Evolutionary conservation across 53 echinoderm and acorn worm species (phyloP).

Genomic region (Actinopyga echinites): DNA sequence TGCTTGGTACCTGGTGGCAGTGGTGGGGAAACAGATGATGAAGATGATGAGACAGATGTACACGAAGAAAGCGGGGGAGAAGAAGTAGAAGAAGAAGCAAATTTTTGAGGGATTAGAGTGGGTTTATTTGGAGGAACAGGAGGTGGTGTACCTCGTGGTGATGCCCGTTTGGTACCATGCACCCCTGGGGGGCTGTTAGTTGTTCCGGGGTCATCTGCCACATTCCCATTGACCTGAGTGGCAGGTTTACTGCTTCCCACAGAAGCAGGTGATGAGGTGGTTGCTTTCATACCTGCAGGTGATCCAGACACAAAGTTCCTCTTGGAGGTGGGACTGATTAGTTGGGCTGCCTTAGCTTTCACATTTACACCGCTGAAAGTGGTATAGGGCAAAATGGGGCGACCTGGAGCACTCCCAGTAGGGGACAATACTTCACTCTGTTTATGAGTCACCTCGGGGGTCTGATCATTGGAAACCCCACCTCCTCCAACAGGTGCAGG

Average conservation of each 20-base stretch:
- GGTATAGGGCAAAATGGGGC: slow-evolving; percentile 37
- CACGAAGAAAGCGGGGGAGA: slow-evolving; percentile 55
- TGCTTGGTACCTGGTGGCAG: slow-evolving; percentile 43
- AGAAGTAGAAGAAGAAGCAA: slow-evolving; percentile 67
- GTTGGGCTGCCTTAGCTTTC: slow-evolving; percentile 57
- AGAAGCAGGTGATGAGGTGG: slow-evolving; percentile 54
- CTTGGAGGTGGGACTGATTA: slow-evolving; percentile 56
- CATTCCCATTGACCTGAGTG: slow-evolving; percentile 53
- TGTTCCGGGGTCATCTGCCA: slow-evolving; percentile 29
- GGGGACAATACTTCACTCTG: slow-evolving; percentile 20
- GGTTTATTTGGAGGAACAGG: slow-evolving; percentile 97
- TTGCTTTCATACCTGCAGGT: not conserved
- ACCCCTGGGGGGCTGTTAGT: slow-evolving; percentile 9
- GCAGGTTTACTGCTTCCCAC: slow-evolving; percentile 43
- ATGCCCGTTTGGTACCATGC: slow-evolving; percentile 48
- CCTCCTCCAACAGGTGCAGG: not conserved
- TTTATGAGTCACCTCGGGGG: not conserved
- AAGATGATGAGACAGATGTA: slow-evolving; percentile 40
- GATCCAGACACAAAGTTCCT: slow-evolving; percentile 5
- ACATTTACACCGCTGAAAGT: slow-evolving; percentile 55
- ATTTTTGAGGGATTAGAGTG: slow-evolving; percentile 91
- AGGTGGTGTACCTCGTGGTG: slow-evolving; percentile 93
- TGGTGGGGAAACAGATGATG: slow-evolving; percentile 39
- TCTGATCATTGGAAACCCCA: not conserved
- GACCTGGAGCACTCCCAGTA: not conserved